A percentile compares a stretch with the other conserved stretches of the same genome.
phyloP scores from a whole-genome alignment of 2,888 invertebrate genomes.

The Fragum sueziense region DNA sequence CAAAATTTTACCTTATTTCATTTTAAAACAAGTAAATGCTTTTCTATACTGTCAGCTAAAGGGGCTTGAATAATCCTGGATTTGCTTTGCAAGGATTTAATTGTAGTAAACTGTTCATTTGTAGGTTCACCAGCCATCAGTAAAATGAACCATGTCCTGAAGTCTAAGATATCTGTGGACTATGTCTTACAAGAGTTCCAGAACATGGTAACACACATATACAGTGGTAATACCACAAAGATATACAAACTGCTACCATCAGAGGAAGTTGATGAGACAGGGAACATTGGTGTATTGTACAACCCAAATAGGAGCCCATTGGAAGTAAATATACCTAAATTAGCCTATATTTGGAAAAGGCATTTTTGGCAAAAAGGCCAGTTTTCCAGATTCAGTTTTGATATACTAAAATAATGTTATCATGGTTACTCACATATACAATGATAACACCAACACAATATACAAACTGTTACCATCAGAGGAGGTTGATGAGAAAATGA shows the following conservation, averaged over 20 bases:
- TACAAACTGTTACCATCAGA: slow-evolving; percentile 70
- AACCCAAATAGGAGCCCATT: slow-evolving; percentile 66
- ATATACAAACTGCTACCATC: slow-evolving; percentile 72
- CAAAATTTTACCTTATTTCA: too few species aligned
- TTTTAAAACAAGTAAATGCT: too few species aligned
- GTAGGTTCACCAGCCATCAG: slow-evolving; percentile 85
- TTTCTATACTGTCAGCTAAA: too few species aligned
- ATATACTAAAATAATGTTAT: too few species aligned
- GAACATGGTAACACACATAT: slow-evolving; percentile 82
- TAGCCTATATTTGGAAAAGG: too few species aligned
- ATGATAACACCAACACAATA: slow-evolving; percentile 71
- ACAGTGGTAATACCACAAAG: slow-evolving; percentile 72
- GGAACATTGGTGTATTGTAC: slow-evolving; percentile 67
- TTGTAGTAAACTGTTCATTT: too few species aligned
- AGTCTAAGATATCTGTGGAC: slow-evolving; percentile 82
- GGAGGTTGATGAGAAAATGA: slow-evolving; percentile 56
- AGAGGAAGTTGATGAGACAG: slow-evolving; percentile 55
- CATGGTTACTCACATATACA: slow-evolving; percentile 64
- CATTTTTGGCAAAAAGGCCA: too few species aligned
- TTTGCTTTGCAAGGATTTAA: too few species aligned
- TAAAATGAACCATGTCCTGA: slow-evolving; percentile 81
- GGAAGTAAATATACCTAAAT: slow-evolving; percentile 62
- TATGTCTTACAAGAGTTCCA: slow-evolving; percentile 84
- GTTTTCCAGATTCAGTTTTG: too few species aligned
- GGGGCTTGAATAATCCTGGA: too few species aligned